phyloP scores from a whole-genome alignment of 2,797 vertebrate species.

The Carcharodon carcharias region DNA sequence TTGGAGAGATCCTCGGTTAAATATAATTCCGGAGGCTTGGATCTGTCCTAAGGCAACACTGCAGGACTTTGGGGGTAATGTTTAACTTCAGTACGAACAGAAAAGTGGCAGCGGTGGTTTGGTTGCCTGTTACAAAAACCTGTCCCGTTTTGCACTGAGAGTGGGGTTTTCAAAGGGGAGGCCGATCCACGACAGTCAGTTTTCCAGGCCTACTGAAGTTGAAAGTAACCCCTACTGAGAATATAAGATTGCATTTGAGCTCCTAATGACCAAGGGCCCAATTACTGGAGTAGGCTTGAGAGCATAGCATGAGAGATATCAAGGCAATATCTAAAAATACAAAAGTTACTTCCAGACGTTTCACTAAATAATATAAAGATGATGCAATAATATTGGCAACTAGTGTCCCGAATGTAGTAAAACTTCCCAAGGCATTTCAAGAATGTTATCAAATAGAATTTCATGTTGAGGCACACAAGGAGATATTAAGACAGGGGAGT shows the following conservation, averaged over 20 bases:
- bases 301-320: neutral
- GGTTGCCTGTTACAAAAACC: neutral
- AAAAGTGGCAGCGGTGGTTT: neutral
- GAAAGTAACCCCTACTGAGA: neutral
- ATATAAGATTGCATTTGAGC: neutral
- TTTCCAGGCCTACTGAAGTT: neutral
- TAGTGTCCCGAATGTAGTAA: too few relatives aligned
- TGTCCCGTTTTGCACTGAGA: neutral
- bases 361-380: neutral
- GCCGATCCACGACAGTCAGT: neutral
- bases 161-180: neutral
- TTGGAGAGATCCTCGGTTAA: neutral
- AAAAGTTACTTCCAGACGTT: neutral
- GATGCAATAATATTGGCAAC: too few relatives aligned
- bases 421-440: too few relatives aligned
- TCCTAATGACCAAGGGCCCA: neutral
- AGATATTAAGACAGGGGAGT: too few relatives aligned
- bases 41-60: neutral
- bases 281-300: neutral
- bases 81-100: neutral
- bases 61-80: neutral
- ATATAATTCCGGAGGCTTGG: neutral
- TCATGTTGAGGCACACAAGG: too few relatives aligned
- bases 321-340: neutral
- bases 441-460: too few relatives aligned